Conservation (phyloP, 64 coral and sea anemone genomes). For the Stichodactyla helianthus region DNA sequence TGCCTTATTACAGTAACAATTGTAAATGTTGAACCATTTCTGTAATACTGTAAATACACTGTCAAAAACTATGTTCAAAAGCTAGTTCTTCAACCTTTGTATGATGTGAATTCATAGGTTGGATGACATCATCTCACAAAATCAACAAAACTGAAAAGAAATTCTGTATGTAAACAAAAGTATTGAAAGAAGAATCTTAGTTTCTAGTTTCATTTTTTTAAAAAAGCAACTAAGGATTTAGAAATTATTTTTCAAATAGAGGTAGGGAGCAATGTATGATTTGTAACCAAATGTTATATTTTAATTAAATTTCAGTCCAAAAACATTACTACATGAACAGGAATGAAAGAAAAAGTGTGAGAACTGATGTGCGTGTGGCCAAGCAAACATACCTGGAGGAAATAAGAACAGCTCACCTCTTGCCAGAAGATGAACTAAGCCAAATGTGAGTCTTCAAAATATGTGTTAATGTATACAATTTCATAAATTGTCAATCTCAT, state of each 20-base stretch:
- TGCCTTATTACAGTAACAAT: no score
- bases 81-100: no score
- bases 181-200: neutral
- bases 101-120: no score
- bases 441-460: constrained; percentile 52
- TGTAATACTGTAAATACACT: neutral
- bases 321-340: constrained; percentile 75
- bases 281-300: neutral
- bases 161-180: neutral
- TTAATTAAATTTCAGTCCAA: constrained; percentile 50
- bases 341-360: constrained; percentile 73
- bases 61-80: no score
- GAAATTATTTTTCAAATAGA: neutral
- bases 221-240: neutral
- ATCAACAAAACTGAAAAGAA: no score
- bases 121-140: no score
- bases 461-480: neutral
- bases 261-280: neutral
- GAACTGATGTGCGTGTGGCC: constrained; percentile 69
- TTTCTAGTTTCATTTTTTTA: neutral
- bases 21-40: neutral
- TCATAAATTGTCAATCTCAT: no score
- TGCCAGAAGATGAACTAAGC: constrained; percentile 55
- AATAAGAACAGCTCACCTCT: constrained; percentile 74
- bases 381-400: constrained; percentile 91